Conservation (phyloP, 2,888 invertebrate genomes). For the Pseudolycoriella hygida region DNA sequence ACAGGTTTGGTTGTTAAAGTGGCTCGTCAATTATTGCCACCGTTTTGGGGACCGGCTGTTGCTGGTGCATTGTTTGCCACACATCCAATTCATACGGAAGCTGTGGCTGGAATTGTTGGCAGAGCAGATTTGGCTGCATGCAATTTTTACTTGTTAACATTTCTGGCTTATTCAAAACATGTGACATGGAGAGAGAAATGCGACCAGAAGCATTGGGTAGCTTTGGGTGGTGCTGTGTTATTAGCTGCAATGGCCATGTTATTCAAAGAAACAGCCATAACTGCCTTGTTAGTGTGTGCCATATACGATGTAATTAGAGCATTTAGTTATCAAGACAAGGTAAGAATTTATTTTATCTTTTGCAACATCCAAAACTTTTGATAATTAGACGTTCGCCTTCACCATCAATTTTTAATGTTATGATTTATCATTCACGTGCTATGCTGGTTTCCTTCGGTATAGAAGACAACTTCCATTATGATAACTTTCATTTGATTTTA, state of each 20-base stretch:
- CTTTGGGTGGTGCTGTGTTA: constrained; percentile 40
- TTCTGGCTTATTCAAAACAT: constrained; percentile 71
- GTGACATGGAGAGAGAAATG: constrained; percentile 40
- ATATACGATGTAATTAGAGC: constrained; percentile 64
- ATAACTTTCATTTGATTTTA: too few species aligned
- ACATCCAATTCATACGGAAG: constrained; percentile 94
- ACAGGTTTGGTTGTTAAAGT: constrained; percentile 67
- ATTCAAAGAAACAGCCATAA: constrained; percentile 86
- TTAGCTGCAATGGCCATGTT: constrained; percentile 68
- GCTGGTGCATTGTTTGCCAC: constrained; percentile 80
- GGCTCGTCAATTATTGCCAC: constrained; percentile 51
- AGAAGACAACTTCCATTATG: background rate
- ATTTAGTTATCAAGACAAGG: constrained; percentile 32
- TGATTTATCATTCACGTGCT: background rate
- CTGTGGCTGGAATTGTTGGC: constrained; percentile 90
- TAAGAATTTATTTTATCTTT: constrained; percentile 26
- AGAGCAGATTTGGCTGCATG: constrained; percentile 87
- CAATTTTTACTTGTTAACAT: constrained; percentile 73
- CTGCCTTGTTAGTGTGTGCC: constrained; percentile 77
- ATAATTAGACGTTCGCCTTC: too few species aligned
- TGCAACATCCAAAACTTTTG: constrained; percentile 1
- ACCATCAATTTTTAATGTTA: too few species aligned
- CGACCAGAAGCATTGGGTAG: constrained; percentile 34
- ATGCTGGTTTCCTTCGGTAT: background rate
- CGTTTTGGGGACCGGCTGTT: constrained; percentile 48